Evolutionary conservation across 2,888 invertebrate species (phyloP), one percentile per base, ranked within the genome.

Genomic region (Allophyes oxyacanthae): DNA sequence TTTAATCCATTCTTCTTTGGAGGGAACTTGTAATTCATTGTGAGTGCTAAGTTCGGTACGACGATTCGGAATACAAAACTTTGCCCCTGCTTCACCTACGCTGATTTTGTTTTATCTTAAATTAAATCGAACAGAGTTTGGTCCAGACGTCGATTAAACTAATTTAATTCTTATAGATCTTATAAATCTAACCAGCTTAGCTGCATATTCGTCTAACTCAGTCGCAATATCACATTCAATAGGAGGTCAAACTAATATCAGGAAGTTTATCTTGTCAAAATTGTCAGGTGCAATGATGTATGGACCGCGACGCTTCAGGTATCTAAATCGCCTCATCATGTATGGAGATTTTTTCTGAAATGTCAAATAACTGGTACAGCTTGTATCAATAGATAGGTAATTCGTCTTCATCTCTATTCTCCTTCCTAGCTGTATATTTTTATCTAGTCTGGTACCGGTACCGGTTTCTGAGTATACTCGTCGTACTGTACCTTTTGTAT

Each of bases 21-120:
- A 91, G 84, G 89, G 86, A 91, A 90, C 87, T 92, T 92, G 86
- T 93, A 93, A 94, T 93, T 93, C 92, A 93, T 91, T 88, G 90
- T 84, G 88, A 93, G 94, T 94, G 92, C 88, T 86, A 93, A 94
- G 94, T 94, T 94, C 76, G 85, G 73, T 78, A 77, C 82, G 82
- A 87, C 84, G 82, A 83, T 88, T 82, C 72, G 73, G 85, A 81
- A 88, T 87, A 87, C 81, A 85, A 77, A 89, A 90, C 78, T 92
- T 89, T 84, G 77, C 79, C 83, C 82, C 78, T 78, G 77, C 79
- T 85, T 83, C 85, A 85, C 84, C 83, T 85, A 84, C 83, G 77
- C 75, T 88, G 81, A 84, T 85, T 85, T 85, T 81, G 81, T 81
- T 88, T 85, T 82, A 82, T 83, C 79, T 83, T 15, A 53, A 57